Conservation (phyloP, 2,797 vertebrate genomes). For the Merluccius polli region DNA sequence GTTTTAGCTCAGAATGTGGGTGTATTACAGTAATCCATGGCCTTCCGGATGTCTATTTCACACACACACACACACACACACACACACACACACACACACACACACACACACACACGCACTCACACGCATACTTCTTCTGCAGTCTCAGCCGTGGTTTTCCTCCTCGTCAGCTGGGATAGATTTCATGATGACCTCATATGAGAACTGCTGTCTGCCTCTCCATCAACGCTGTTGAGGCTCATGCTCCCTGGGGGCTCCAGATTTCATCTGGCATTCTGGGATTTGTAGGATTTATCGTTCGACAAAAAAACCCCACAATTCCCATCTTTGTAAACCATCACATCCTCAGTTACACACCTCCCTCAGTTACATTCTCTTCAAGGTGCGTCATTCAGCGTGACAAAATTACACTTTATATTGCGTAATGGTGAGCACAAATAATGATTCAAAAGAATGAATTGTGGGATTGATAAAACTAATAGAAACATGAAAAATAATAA, state of each 20-base stretch:
- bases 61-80: too few relatives aligned
- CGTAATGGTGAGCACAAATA: too few relatives aligned
- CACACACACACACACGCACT: too few relatives aligned
- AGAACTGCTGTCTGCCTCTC: neutral
- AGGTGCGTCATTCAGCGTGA: too few relatives aligned
- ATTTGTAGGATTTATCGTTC: conserved; percentile 25
- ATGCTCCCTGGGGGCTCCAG: neutral
- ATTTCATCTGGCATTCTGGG: conserved; percentile 25
- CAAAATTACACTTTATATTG: too few relatives aligned
- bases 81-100: too few relatives aligned
- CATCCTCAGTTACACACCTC: neutral
- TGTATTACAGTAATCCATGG: conserved; percentile 11
- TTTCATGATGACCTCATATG: conserved; percentile 2
- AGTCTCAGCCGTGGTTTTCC: conserved; percentile 5
- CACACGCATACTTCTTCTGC: neutral
- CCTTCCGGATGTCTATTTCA: conserved; percentile 22
- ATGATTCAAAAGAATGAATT: too few relatives aligned
- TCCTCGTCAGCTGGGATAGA: conserved; percentile 10
- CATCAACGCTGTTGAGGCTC: neutral
- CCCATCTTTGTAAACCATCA: too few relatives aligned
- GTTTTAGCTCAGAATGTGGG: conserved; percentile 33
- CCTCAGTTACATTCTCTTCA: neutral
- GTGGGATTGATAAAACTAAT: too few relatives aligned
- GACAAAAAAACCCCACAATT: neutral
- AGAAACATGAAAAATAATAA: too few relatives aligned